Base-by-base conservation (phyloP, 2,113 vertebrate genomes). In the Oceanites oceanicus region DNA sequence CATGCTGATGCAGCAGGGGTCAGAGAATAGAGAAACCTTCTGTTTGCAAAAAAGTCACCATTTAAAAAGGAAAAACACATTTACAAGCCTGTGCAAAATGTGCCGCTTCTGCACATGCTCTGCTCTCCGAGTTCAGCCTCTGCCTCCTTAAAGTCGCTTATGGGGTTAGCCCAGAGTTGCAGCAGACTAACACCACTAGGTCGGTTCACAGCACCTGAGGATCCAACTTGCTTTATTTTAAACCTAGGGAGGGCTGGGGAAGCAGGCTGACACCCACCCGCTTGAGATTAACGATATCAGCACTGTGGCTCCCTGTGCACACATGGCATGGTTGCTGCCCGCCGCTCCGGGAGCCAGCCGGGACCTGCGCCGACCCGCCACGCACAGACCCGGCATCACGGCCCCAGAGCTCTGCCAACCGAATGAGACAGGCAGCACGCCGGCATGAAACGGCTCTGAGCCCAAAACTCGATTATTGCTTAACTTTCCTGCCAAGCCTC, bases 401-500 rank as follows among this genome's bases (percentile, higher is more conserved):
- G 79, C 78, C 70, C 90, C 52, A 3, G 73, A 86, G 91, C 67
- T 66, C 75, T 59, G 50, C 7, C 11, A 42, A 21, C 47, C 2
- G 11, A 75, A 42, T 0, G 19, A 96, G 92, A 96, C 82, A 96
- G 94, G 95, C 96, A 90, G 91, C 83, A 81, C n/a, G 50, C 40
- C 49, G 30, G 76, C 87, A 85, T 96, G 93, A 87, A 87, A 94
- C 67, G 11, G 78, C 77, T 92, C 94, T 70, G 81, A 75, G 96
- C 96, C 95, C 95, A 72, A 73, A 93, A 92, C 89, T 97, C 96
- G 95, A 98, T 98, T 98, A 98, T 86, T 97, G 94, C 96, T 98
- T 97, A 96, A 98, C 96, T 97, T 95, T 93, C 94, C 97, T 82
- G 96, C 95, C 96, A 97, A 88, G 97, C 98, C 98, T 96, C 75